Percentiles rank a stretch among this genome's conserved stretches.
Conservation (phyloP, 2,888 invertebrate species). For the Drosophila atripex region DNA sequence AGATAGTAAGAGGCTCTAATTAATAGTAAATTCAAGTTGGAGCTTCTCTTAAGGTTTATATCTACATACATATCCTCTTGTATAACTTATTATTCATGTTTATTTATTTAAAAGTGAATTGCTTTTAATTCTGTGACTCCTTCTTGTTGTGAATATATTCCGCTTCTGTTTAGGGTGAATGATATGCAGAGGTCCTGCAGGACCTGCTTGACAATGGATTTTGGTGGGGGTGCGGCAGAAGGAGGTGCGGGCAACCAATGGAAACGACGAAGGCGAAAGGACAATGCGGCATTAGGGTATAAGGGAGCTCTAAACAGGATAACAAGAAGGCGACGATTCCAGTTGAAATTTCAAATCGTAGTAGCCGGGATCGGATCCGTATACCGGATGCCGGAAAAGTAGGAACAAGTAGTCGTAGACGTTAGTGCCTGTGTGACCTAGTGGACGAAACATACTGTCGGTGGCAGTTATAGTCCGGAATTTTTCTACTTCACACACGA, state of each 20-base stretch:
- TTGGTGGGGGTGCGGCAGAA: no score
- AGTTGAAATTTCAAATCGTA: conserved; percentile 6
- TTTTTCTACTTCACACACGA: conserved; percentile 64
- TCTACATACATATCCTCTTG: no score
- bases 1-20: no score
- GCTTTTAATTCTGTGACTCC: neutral
- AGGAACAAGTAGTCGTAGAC: conserved; percentile 20
- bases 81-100: no score
- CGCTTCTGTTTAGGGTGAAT: neutral
- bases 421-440: conserved; percentile 8
- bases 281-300: neutral
- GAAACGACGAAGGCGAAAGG: conserved; percentile 11
- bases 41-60: no score
- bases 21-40: no score
- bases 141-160: conserved; percentile 24
- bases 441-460: conserved; percentile 11
- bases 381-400: neutral
- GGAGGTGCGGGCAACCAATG: conserved; percentile 16
- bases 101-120: neutral
- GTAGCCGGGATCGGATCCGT: neutral
- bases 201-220: neutral
- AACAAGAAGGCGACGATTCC: neutral
- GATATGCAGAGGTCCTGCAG: conserved; percentile 10
- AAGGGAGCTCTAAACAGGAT: neutral
- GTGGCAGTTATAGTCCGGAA: conserved; percentile 48